These are phyloP conservation scores for Chloropsis cyanopogon DNA, from an alignment of 2,113 vertebrate species.

Conservation along the genomic window DNA sequence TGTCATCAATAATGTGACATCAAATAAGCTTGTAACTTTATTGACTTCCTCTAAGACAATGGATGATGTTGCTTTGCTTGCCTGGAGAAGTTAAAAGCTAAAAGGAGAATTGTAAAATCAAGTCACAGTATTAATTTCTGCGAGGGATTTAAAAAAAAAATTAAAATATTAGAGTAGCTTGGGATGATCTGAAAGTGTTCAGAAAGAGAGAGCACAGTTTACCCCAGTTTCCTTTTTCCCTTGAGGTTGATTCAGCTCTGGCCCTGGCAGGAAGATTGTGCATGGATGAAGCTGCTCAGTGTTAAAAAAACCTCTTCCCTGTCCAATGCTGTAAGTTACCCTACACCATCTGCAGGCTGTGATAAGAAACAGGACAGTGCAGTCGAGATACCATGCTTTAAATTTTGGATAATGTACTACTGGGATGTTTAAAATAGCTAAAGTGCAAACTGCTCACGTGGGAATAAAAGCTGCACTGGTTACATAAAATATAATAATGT, in stretches of 20 bases:
- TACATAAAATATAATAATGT: conserved; percentile 2
- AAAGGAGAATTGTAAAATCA: neutral
- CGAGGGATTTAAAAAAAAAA: neutral
- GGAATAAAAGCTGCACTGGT: neutral
- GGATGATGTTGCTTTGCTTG: neutral
- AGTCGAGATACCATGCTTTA: conserved; percentile 9
- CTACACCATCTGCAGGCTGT: neutral
- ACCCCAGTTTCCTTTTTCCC: neutral
- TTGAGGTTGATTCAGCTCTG: neutral
- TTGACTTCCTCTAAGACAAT: neutral
- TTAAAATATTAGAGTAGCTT: neutral
- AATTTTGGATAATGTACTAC: neutral
- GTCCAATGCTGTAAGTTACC: neutral
- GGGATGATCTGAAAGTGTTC: neutral
- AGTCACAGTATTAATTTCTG: neutral
- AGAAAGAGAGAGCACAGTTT: neutral
- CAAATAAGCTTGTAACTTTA: neutral
- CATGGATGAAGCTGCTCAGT: neutral
- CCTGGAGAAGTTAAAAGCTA: neutral
- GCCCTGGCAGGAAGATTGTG: neutral
- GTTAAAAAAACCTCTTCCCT: neutral
- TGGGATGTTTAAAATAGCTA: neutral
- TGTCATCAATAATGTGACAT: neutral
- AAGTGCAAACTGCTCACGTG: neutral
- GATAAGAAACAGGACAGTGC: neutral